Base-by-base conservation (phyloP, 2,797 vertebrate genomes). In the Brachyalestes nurse region DNA sequence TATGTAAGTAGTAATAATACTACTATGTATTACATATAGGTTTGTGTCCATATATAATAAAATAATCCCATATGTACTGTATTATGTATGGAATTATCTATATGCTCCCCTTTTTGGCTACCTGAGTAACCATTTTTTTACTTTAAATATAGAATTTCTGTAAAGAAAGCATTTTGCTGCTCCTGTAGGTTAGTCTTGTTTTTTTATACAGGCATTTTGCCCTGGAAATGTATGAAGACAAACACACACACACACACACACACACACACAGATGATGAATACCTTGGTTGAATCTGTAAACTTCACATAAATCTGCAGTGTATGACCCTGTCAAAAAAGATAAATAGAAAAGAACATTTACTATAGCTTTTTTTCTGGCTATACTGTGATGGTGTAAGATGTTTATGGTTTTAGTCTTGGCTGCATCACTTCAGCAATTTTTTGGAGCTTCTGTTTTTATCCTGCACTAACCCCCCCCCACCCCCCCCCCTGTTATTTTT, bases 291-390 rank as follows among this genome's bases (percentile, higher is more conserved):
- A 72, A n/a, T 4, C 28, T 34, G 9, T 28, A 55, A 6, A 7
- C 51, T 40, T 72, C 53, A 55, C 51, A 72, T 40, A 57, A 55
- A 57, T 57, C 34, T 67, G 19, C 70, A 38, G 28, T 38, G n/a
- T 57, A 55, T 72, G 70, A 57, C 70, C 25, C 28, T 72, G 70
- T 72, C 67, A 70, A 25, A 19, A 69, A 25, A 72, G 65, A 45
- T 4, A 72, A 57, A 55, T 38, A 10, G 28, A 45, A 45, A 42
- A 64, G 25, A 67, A 17, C 1, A 9, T 45, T 19, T 45, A 45
- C 8, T 13, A 40, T 7, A 16, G 13, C 10, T 34, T 38, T 34
- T 34, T 69, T 55, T 72, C 49, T 55, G 49, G 49, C 49, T 72
- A 6, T 55, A 55, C 49, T 38, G 21, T 40, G 40, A 67, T 45